phyloP scores from a whole-genome alignment of 2,113 vertebrate species.

The Pomatorhinus ruficollis region DNA sequence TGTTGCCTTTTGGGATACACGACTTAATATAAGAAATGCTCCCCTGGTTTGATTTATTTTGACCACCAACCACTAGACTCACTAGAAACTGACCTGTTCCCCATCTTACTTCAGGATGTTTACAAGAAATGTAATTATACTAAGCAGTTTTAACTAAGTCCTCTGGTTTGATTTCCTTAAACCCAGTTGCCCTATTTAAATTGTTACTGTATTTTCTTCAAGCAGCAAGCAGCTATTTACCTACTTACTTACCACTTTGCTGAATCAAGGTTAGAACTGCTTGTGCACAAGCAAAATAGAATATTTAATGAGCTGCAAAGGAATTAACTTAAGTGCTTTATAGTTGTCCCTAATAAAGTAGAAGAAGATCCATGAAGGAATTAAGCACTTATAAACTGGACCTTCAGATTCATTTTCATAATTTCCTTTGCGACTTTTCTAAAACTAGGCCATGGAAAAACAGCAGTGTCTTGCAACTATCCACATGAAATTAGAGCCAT shows the following conservation, averaged over 20 bases:
- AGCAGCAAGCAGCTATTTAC: not conserved
- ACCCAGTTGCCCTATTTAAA: not conserved
- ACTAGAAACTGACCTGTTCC: not conserved
- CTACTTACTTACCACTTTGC: not conserved
- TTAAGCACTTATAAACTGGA: not conserved
- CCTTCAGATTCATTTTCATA: not conserved
- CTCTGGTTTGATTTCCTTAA: not conserved
- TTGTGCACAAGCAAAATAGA: not conserved
- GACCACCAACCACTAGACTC: not conserved
- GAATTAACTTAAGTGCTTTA: constrained; percentile 19
- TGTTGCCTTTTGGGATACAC: not conserved
- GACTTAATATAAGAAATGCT: not conserved
- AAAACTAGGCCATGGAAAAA: constrained; percentile 15
- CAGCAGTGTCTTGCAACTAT: not conserved
- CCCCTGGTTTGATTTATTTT: not conserved
- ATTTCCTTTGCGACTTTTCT: constrained; percentile 1
- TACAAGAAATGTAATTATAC: not conserved
- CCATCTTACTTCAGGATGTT: not conserved
- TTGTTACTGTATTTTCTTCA: not conserved
- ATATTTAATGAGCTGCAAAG: constrained; percentile 41
- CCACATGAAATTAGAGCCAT: not conserved
- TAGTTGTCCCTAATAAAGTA: not conserved
- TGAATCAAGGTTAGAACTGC: not conserved
- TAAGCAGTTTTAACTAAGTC: not conserved
- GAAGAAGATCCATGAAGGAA: not conserved